phyloP scores from a whole-genome alignment of 1,140 invertebrate species.

The Sipha flava region DNA sequence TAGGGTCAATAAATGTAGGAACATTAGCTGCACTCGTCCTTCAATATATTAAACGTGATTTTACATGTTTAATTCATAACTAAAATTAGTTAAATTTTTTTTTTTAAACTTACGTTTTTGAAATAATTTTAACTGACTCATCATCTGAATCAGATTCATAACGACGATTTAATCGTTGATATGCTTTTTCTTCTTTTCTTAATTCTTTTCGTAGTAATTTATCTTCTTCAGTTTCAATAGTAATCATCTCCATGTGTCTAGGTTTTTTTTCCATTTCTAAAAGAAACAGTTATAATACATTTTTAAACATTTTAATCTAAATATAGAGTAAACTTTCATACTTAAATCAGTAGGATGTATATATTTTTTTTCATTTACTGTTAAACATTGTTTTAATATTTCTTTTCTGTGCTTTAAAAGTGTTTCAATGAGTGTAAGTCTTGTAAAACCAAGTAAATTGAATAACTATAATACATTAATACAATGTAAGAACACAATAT shows the following conservation, averaged over 20 bases:
- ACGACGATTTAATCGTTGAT: constrained; percentile 53
- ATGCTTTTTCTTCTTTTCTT: constrained; percentile 80
- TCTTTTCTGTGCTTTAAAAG: constrained; percentile 62
- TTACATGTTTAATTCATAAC: constrained; percentile 22
- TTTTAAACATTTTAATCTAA: neutral
- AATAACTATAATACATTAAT: constrained; percentile 52
- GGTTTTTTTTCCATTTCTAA: constrained; percentile 42
- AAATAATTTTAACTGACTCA: constrained; percentile 47
- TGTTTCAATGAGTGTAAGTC: constrained; percentile 74
- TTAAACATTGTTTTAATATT: constrained; percentile 45
- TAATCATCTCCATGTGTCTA: constrained; percentile 62
- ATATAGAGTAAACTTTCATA: neutral
- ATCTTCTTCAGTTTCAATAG: constrained; percentile 75
- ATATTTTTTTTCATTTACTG: neutral
- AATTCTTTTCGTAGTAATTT: constrained; percentile 70
- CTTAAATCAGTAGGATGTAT: neutral
- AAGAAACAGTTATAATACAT: neutral
- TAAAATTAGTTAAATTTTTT: neutral
- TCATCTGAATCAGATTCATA: constrained; percentile 47
- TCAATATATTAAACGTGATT: constrained; percentile 30
- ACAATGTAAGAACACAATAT: constrained; percentile 21
- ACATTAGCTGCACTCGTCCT: constrained; percentile 1
- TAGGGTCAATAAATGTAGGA: constrained; percentile 6
- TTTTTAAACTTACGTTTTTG: constrained; percentile 44
- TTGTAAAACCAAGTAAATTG: constrained; percentile 77